These are phyloP conservation scores for Bubo scandiacus DNA, from an alignment of 2,113 vertebrate genomes.

Conservation along the genomic window DNA sequence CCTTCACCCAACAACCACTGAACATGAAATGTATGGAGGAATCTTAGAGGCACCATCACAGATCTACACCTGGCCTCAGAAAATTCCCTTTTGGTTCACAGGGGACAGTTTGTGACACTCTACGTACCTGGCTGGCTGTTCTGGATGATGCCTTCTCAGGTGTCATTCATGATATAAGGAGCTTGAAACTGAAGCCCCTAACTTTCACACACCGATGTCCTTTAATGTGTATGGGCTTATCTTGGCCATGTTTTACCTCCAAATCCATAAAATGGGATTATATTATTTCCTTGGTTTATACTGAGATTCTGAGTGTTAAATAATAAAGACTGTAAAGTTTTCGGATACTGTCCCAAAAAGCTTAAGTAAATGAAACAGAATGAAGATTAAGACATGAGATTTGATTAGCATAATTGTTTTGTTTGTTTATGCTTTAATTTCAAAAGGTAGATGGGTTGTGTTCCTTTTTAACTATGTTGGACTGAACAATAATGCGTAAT, in stretches of 20 bases:
- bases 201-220: not conserved
- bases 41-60: not conserved
- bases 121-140: not conserved
- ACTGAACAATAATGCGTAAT: not conserved
- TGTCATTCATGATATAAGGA: not conserved
- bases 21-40: not conserved
- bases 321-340: not conserved
- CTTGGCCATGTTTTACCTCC: not conserved
- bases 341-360: not conserved
- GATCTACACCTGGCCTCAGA: not conserved
- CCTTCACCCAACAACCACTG: not conserved
- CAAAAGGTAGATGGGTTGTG: not conserved
- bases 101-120: not conserved
- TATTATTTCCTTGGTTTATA: not conserved
- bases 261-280: not conserved
- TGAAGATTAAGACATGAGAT: not conserved
- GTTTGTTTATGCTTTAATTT: not conserved
- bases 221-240: not conserved
- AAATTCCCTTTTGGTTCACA: not conserved
- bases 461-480: not conserved
- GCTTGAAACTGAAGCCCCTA: not conserved
- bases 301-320: not conserved
- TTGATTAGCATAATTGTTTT: not conserved
- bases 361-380: not conserved
- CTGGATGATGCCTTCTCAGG: not conserved